These are phyloP conservation scores for Hydrolagus colliei DNA, from an alignment of 2,797 vertebrate species.

Conservation along the genomic window DNA sequence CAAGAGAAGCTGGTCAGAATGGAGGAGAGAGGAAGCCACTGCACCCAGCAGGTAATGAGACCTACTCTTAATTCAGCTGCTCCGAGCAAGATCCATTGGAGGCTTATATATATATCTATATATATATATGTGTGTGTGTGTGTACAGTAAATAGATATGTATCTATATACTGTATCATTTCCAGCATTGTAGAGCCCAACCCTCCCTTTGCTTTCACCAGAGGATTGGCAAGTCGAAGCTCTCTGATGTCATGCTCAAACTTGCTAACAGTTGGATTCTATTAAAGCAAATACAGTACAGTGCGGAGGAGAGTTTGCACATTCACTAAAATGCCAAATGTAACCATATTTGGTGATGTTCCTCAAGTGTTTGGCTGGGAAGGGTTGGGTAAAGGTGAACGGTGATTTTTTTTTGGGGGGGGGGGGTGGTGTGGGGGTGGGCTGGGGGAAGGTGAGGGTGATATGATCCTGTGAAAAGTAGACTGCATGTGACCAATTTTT, in stretches of 20 bases:
- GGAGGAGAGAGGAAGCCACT: conserved; percentile 63
- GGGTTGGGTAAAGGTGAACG: background rate
- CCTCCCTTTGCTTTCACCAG: background rate
- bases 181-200: conserved; percentile 31
- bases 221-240: conserved; percentile 43
- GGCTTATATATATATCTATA: too few species aligned
- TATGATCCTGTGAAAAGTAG: background rate
- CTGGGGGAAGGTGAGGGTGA: background rate
- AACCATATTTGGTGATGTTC: conserved; percentile 54
- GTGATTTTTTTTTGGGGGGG: too few species aligned
- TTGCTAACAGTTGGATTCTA: conserved; percentile 47
- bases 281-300: conserved; percentile 27
- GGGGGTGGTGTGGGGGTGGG: too few species aligned
- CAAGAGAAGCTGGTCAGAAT: conserved; percentile 56
- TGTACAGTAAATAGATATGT: too few species aligned
- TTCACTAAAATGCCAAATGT: conserved; percentile 35
- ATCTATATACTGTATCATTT: conserved; percentile 33
- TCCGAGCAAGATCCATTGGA: too few species aligned
- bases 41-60: conserved; percentile 69
- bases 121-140: too few species aligned
- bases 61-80: background rate
- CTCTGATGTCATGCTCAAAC: conserved; percentile 56
- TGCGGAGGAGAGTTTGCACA: conserved; percentile 16
- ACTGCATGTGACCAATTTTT: background rate
- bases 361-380: background rate